These are phyloP conservation scores for Clarias magur DNA, from an alignment of 2,113 vertebrate genomes.

Conservation along the genomic window DNA sequence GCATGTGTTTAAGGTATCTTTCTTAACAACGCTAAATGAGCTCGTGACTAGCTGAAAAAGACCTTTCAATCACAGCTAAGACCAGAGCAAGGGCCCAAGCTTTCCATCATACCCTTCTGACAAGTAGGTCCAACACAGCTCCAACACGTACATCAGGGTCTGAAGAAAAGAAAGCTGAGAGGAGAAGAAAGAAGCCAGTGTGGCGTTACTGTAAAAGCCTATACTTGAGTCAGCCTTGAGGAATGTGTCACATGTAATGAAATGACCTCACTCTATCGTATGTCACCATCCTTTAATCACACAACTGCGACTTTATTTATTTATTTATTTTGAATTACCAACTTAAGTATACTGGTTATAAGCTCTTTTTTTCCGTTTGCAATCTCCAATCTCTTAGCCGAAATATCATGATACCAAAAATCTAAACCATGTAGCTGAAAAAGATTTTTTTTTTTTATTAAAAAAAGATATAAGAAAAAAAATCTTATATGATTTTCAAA, in stretches of 20 bases:
- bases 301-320: not conserved
- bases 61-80: not conserved
- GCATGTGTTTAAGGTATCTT: not conserved
- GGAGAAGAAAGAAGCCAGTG: not conserved
- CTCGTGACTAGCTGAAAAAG: constrained; percentile 4
- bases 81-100: not conserved
- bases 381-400: not conserved
- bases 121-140: too few species aligned
- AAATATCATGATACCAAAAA: not conserved
- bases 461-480: too few species aligned
- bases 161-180: not conserved
- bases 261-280: constrained; percentile 25
- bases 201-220: constrained; percentile 19
- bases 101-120: not conserved
- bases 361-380: not conserved
- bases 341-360: not conserved
- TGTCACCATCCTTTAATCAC: constrained; percentile 26
- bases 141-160: not conserved
- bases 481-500: too few species aligned
- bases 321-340: too few species aligned
- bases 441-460: too few species aligned
- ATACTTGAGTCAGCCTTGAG: constrained; percentile 21
- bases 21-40: constrained; percentile 2
- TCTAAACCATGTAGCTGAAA: not conserved
- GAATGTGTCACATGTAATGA: constrained; percentile 33